These are phyloP conservation scores for Chionomys nivalis DNA, from an alignment of 2,113 vertebrate genomes.

Conservation along the genomic window DNA sequence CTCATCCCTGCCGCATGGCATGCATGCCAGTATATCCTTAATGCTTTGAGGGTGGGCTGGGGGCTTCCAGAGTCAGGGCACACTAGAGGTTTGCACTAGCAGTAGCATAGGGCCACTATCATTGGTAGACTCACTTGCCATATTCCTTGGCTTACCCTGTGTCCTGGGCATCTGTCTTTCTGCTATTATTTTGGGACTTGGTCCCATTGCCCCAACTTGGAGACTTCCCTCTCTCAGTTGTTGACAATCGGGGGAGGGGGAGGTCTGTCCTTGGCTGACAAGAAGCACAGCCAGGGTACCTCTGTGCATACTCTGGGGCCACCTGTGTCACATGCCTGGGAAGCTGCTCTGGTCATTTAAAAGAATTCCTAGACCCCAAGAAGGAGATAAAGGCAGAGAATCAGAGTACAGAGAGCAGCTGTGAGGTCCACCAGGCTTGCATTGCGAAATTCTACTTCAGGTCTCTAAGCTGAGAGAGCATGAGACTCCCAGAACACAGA, in stretches of 20 bases:
- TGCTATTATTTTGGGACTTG: not conserved
- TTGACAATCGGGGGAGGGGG: not conserved
- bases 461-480: not conserved
- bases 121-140: too few species aligned
- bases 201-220: too few species aligned
- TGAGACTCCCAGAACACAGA: not conserved
- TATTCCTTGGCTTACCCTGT: not conserved
- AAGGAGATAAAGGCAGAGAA: not conserved
- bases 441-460: not conserved
- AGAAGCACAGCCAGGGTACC: not conserved
- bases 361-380: not conserved
- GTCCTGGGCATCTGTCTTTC: not conserved
- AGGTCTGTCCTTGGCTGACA: not conserved
- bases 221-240: not conserved
- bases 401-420: accelerated
- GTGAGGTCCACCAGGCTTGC: not conserved
- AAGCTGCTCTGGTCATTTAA: not conserved
- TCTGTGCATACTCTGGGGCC: accelerated
- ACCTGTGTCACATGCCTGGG: not conserved
- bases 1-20: not conserved
- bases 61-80: too few species aligned
- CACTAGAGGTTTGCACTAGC: accelerated
- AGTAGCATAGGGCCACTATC: accelerated
- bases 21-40: accelerated
- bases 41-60: too few species aligned